Conservation (phyloP, 2,888 invertebrate genomes). For the Plagodis pulveraria region DNA sequence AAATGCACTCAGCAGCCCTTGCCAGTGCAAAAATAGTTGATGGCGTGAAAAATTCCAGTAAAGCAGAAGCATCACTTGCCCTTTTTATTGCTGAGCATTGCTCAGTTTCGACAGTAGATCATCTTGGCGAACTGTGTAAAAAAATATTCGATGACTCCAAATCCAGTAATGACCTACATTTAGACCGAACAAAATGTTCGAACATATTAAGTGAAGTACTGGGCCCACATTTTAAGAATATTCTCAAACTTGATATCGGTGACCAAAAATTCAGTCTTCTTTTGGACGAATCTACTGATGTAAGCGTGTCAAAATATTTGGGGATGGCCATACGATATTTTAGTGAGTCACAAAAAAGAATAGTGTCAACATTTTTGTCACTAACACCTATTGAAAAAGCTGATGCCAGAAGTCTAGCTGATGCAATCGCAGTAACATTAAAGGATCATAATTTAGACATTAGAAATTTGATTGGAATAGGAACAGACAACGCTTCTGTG, state of each 20-base stretch:
- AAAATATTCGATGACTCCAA: slow-evolving; percentile 16
- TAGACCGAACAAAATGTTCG: slow-evolving; percentile 31
- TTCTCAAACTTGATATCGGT: slow-evolving; percentile 24
- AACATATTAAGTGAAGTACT: slow-evolving; percentile 28
- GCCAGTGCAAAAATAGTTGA: slow-evolving; percentile 7
- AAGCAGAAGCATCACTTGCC: too few species aligned
- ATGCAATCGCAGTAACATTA: slow-evolving; percentile 7
- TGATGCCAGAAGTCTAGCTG: slow-evolving; percentile 16
- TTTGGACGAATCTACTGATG: slow-evolving; percentile 29
- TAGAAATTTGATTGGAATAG: slow-evolving; percentile 43
- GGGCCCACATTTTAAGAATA: slow-evolving; percentile 25
- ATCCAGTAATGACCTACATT: slow-evolving; percentile 15
- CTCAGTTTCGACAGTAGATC: slow-evolving; percentile 18
- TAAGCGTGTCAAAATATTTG: slow-evolving; percentile 25
- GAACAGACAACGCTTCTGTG: slow-evolving; percentile 50
- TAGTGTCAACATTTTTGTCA: slow-evolving; percentile 16
- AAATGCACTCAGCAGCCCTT: slow-evolving; percentile 7
- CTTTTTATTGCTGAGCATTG: slow-evolving; percentile 26
- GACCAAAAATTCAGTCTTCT: slow-evolving; percentile 18
- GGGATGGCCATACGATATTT: slow-evolving; percentile 28
- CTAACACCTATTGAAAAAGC: slow-evolving; percentile 13
- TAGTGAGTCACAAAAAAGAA: slow-evolving; percentile 15
- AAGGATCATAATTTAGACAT: slow-evolving; percentile 26
- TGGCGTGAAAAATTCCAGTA: slow-evolving; percentile 11
- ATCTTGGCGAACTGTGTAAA: slow-evolving; percentile 20